Percentiles rank a stretch among this genome's conserved stretches.
These are phyloP conservation scores for Brachirus orientalis DNA, from an alignment of 2,113 vertebrate genomes.

Conservation along the genomic window DNA sequence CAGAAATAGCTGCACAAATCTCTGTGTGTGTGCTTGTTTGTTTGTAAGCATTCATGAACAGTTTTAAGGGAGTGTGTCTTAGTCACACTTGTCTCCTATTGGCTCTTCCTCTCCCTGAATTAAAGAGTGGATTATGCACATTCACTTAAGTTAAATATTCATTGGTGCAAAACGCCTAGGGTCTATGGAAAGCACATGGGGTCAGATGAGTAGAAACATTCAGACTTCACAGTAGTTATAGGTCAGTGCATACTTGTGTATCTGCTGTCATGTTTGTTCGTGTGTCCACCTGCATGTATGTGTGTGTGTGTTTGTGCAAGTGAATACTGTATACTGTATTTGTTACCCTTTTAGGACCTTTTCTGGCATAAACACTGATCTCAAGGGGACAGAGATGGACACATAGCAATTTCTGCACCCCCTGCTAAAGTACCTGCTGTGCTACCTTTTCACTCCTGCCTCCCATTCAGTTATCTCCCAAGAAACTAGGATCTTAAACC, in stretches of 20 bases:
- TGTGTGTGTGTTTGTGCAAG: no score
- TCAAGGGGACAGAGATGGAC: no score
- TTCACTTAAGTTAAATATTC: slow-evolving; percentile 64
- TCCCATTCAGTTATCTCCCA: slow-evolving; percentile 9
- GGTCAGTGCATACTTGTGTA: no score
- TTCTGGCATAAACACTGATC: no score
- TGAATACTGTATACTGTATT: no score
- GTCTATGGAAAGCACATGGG: slow-evolving; percentile 41
- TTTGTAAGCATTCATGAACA: slow-evolving; percentile 14
- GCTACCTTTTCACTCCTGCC: slow-evolving; percentile 12
- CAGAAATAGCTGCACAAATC: no score
- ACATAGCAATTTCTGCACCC: slow-evolving; percentile 5
- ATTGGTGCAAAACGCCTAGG: slow-evolving; percentile 54
- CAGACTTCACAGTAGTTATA: no score
- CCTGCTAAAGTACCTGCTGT: background rate
- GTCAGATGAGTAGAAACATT: slow-evolving; percentile 49
- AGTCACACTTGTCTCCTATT: slow-evolving; percentile 6
- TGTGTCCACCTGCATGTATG: no score
- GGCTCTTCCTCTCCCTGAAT: background rate
- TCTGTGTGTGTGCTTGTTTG: no score
- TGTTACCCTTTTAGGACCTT: no score
- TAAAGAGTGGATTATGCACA: slow-evolving; percentile 13
- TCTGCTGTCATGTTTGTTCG: no score
- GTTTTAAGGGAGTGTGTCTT: slow-evolving; percentile 10
- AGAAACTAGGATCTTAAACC: slow-evolving; percentile 39